Conservation (phyloP, 2,888 invertebrate genomes). For the Pycnomerus fuliginosus region DNA sequence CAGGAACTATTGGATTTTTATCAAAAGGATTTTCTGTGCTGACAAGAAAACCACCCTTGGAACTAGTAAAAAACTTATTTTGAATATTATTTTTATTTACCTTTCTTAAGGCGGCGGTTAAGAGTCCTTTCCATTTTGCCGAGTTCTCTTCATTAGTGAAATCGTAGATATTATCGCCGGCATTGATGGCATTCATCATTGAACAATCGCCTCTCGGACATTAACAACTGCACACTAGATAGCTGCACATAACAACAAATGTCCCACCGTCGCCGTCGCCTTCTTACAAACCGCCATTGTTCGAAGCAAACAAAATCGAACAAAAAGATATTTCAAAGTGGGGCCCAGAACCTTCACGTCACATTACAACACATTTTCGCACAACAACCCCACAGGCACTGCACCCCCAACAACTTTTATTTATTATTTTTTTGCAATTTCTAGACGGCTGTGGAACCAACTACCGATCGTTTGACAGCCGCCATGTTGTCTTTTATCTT, state of each 20-base stretch:
- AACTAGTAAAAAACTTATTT: not conserved
- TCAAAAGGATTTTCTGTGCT: too few relatives aligned
- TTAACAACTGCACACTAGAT: constrained; percentile 13
- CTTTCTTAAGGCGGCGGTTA: constrained; percentile 84
- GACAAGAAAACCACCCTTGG: too few relatives aligned
- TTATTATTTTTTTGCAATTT: constrained; percentile 30
- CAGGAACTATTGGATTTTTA: too few relatives aligned
- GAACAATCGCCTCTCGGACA: constrained; percentile 2
- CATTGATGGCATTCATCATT: constrained; percentile 54
- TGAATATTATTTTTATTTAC: constrained; percentile 53
- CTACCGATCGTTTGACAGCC: constrained; percentile 42
- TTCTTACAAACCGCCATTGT: constrained; percentile 41
- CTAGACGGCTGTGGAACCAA: constrained; percentile 35
- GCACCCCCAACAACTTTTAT: too few relatives aligned
- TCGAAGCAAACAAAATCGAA: constrained; percentile 29
- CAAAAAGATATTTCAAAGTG: constrained; percentile 27
- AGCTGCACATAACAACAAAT: constrained; percentile 2
- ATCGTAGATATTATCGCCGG: constrained; percentile 67
- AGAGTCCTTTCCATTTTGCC: constrained; percentile 89
- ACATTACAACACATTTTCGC: constrained; percentile 39
- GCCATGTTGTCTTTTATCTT: constrained; percentile 40
- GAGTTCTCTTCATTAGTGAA: constrained; percentile 87
- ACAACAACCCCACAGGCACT: constrained; percentile 24
- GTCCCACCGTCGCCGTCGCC: too few relatives aligned
- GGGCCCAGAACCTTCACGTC: constrained; percentile 40